phyloP scores from a whole-genome alignment of 2,888 invertebrate species.

The Petrolisthes cinctipes region DNA sequence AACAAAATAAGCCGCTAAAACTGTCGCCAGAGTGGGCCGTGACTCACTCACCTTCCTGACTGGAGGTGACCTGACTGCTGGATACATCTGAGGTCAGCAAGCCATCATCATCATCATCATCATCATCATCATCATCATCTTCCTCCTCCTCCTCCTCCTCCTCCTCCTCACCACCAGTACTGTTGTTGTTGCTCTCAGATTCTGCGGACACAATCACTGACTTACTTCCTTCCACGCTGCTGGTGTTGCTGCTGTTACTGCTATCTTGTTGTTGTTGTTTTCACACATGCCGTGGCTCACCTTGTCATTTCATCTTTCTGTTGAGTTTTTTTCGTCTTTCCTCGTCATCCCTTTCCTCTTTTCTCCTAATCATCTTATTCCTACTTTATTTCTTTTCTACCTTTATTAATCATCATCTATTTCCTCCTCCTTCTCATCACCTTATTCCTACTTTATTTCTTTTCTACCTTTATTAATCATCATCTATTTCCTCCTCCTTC shows the following conservation, averaged over 20 bases:
- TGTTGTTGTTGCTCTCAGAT: slow-evolving; percentile 39
- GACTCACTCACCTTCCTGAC: slow-evolving; percentile 49
- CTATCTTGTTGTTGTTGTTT: not conserved
- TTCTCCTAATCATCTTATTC: not conserved
- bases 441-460: no score
- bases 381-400: not conserved
- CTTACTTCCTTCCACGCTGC: not conserved
- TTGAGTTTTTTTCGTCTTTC: not conserved
- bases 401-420: no score
- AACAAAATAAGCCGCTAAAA: no score
- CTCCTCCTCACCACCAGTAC: slow-evolving; percentile 41
- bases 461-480: not conserved
- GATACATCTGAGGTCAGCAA: slow-evolving; percentile 46
- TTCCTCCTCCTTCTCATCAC: no score
- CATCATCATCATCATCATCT: slow-evolving; percentile 11
- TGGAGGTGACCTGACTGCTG: slow-evolving; percentile 45
- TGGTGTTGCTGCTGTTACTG: not conserved
- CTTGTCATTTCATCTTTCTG: no score
- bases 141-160: slow-evolving; percentile 45
- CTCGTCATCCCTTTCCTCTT: not conserved
- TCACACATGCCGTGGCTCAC: not conserved
- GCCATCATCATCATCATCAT: slow-evolving; percentile 50
- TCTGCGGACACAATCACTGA: slow-evolving; percentile 33
- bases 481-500: no score
- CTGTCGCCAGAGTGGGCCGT: no score